phyloP scores from a whole-genome alignment of 2,113 vertebrate species.

The Xenopus laevis region DNA sequence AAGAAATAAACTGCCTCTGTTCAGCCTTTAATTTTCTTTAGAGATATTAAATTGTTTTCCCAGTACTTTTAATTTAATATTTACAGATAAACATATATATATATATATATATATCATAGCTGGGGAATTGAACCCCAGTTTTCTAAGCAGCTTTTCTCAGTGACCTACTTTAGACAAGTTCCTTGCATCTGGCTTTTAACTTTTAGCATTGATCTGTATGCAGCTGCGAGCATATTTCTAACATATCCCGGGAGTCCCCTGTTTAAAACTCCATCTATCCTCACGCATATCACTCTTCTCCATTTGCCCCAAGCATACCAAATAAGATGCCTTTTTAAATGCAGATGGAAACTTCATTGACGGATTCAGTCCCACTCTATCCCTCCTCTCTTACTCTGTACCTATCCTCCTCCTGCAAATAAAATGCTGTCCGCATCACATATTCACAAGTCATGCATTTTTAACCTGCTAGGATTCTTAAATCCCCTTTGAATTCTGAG shows the following conservation, averaged over 20 bases:
- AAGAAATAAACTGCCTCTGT: too few species aligned
- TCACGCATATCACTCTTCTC: slow-evolving; percentile 28
- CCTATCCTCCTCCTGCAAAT: slow-evolving; percentile 42
- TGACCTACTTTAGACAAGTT: slow-evolving; percentile 35
- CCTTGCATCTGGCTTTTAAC: slow-evolving; percentile 48
- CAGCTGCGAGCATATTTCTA: slow-evolving; percentile 51
- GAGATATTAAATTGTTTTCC: too few species aligned
- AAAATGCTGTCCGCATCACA: slow-evolving; percentile 15
- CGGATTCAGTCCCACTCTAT: slow-evolving; percentile 10
- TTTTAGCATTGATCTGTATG: slow-evolving; percentile 55
- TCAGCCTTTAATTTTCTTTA: too few species aligned
- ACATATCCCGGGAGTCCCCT: slow-evolving; percentile 52
- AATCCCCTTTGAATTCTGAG: slow-evolving; percentile 13
- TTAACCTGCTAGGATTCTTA: slow-evolving; percentile 14
- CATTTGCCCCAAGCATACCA: slow-evolving; percentile 28
- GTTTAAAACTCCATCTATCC: slow-evolving; percentile 26
- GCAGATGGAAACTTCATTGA: slow-evolving; percentile 47
- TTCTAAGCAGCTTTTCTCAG: neutral
- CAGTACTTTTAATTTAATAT: neutral
- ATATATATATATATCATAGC: neutral
- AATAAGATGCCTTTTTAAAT: slow-evolving; percentile 51
- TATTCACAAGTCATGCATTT: slow-evolving; percentile 27
- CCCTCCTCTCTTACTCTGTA: neutral
- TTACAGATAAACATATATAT: neutral
- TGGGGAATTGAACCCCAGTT: neutral